Evolutionary conservation across 2,113 vertebrate genomes (phyloP).

Genomic region (Gymnorhina tibicen): DNA sequence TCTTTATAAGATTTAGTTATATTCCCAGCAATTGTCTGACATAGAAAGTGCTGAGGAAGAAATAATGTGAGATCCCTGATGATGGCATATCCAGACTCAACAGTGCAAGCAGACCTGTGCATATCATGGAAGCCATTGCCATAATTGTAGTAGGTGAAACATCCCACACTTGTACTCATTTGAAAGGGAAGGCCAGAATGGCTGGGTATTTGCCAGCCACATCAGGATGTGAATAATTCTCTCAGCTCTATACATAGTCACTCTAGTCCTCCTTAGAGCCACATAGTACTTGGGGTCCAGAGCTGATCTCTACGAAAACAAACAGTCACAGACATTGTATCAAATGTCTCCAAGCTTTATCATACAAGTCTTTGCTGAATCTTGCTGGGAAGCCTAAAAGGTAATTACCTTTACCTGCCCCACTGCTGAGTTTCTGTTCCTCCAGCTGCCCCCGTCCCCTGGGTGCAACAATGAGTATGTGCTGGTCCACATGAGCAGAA

Average conservation of each 20-base stretch:
- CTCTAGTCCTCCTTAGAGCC: background rate
- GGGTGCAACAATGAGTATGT: fast-evolving
- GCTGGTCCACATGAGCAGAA: background rate
- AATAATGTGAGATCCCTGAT: background rate
- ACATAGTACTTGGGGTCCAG: background rate
- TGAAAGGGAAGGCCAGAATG: background rate
- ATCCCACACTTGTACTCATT: background rate
- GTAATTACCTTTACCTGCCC: background rate
- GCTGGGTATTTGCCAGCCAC: background rate
- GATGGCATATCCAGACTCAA: background rate
- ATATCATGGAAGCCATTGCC: background rate
- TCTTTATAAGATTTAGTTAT: background rate
- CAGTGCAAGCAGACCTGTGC: background rate
- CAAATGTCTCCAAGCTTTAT: background rate
- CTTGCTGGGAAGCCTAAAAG: background rate
- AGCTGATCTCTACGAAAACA: background rate
- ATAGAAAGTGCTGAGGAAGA: background rate
- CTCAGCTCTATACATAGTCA: background rate
- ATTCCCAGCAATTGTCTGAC: background rate
- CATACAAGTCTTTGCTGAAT: background rate
- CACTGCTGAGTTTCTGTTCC: background rate
- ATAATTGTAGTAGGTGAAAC: background rate
- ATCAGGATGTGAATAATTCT: background rate
- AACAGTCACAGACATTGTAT: background rate
- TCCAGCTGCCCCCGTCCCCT: background rate